Base-by-base conservation (phyloP, 2,113 vertebrate species). In the Seriola rivoliana region DNA sequence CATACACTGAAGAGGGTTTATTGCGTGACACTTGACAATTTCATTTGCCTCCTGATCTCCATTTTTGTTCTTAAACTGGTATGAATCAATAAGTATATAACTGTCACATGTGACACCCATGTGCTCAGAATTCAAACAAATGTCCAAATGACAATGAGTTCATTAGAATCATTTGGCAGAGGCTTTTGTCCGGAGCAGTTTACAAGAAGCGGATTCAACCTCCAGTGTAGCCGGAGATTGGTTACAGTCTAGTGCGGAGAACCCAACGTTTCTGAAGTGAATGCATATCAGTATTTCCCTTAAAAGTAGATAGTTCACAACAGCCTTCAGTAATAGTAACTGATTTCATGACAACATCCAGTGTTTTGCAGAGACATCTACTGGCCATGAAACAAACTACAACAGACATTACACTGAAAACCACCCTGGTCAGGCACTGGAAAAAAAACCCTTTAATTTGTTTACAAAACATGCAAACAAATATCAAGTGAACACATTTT, bases 401-500 rank as follows among this genome's bases (percentile, higher is more conserved):
- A 62, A 5, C 0, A 1, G 21, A 70, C 4, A 38, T 13, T 3
- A 13, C 21, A 52, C 14, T 29, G 0, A 14, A 8, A 3, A 36
- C 12, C 11, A 23, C 2, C 32, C 4, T 48, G 38, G 0, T 71
- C 23, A 73, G 85, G 52, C 73, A 81, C 54, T 66, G n/a, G 46
- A 17, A 79, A 64, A 55, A 58, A 57, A 63, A 57, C 14, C 1
- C 8, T 88, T 87, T 87, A 66, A 86, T 90, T 71, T 84, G 58
- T 81, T 89, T 72, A 83, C 60, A 86, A 76, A 60, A 69, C 73
- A 79, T 77, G 78, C 73, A 88, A 90, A 79, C 78, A 82, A 77
- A 79, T 42, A 69, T 70, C 46, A 70, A 81, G 50, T 72, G 55
- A 73, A 54, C 38, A 81, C 16, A 71, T 19, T 70, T 69, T n/a